These are phyloP conservation scores for Helobdella robusta DNA, from an alignment of 2,888 invertebrate genomes.

Conservation along the genomic window DNA sequence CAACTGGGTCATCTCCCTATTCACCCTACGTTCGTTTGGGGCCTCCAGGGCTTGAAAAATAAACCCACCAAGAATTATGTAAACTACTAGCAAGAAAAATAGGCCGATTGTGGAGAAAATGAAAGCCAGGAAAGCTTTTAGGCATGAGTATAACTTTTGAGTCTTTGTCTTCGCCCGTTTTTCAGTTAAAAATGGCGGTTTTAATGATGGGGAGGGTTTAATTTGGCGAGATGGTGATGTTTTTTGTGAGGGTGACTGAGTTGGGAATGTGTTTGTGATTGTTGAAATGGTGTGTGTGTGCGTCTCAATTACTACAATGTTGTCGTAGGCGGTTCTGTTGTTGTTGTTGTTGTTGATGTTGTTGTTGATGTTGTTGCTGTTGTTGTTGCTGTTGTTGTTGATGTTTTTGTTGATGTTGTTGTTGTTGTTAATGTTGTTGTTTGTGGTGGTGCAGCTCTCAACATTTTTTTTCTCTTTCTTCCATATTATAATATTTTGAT, in stretches of 20 bases:
- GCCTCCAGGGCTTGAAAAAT: slow-evolving; percentile 59
- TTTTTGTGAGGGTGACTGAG: not conserved
- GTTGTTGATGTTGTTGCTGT: not conserved
- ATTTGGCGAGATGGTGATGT: not conserved
- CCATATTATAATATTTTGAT: too few relatives aligned
- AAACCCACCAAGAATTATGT: slow-evolving; percentile 79
- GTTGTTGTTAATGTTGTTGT: too few relatives aligned
- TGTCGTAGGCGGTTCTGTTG: too few relatives aligned
- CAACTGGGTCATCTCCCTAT: slow-evolving; percentile 24
- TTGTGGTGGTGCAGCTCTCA: too few relatives aligned
- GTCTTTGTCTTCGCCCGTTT: not conserved
- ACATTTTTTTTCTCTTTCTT: too few relatives aligned
- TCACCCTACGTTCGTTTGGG: slow-evolving; percentile 35
- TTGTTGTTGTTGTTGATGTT: not conserved
- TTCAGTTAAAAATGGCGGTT: too few relatives aligned
- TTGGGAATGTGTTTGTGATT: not conserved
- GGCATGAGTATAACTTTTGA: not conserved
- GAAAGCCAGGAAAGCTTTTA: slow-evolving; percentile 68
- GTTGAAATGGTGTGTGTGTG: not conserved
- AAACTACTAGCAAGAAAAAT: slow-evolving; percentile 74
- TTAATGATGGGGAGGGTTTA: too few relatives aligned
- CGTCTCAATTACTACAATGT: not conserved
- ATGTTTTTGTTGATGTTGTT: too few relatives aligned
- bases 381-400: not conserved
- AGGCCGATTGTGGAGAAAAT: slow-evolving; percentile 94